phyloP scores from a whole-genome alignment of 53 echinoderm and acorn worm species.

The Holothuria leucospilota region DNA sequence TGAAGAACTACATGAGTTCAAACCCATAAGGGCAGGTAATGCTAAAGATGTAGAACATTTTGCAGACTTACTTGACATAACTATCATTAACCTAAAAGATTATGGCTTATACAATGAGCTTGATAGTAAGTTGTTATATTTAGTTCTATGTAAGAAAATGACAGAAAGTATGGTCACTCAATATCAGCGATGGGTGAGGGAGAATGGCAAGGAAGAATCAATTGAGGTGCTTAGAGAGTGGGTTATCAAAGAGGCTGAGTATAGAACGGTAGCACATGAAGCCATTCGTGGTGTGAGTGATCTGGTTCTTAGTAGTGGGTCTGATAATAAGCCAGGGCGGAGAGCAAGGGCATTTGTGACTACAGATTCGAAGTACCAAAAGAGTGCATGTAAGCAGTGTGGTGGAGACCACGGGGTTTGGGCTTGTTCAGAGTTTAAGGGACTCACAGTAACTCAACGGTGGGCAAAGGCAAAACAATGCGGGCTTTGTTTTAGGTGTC shows the following conservation, averaged over 20 bases:
- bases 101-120: no score
- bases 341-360: not conserved
- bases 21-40: no score
- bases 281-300: not conserved
- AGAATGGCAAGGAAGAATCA: no score
- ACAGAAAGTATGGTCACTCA: no score
- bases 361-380: not conserved
- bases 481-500: constrained; percentile 15
- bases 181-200: no score
- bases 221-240: not conserved
- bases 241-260: constrained; percentile 13
- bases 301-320: not conserved
- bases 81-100: no score
- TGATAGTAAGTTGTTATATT: no score
- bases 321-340: not conserved
- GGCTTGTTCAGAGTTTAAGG: not conserved
- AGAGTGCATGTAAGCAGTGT: not conserved
- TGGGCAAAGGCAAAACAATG: not conserved
- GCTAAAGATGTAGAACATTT: no score
- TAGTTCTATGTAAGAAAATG: no score
- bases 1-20: no score
- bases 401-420: not conserved
- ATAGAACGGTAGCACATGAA: constrained; percentile 24
- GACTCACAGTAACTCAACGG: not conserved
- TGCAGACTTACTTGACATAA: no score